Evolutionary conservation across 2,888 invertebrate genomes (phyloP), one percentile per base, ranked within the genome.

Genomic region (Rapana venosa): DNA sequence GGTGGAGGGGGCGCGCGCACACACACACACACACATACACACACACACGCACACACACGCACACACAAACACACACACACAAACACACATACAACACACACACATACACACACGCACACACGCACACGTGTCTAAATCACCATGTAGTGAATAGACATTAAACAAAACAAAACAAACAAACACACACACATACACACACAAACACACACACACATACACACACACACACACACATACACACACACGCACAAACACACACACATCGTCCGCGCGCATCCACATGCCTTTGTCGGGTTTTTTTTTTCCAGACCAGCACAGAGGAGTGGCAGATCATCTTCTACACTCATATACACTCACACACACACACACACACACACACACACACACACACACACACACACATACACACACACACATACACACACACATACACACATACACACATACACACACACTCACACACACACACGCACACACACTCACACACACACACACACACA

Each of bases 301-400:
- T 15, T 61, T 61, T 17, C 11, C 81, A 81, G 92, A 77, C 90
- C 13, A 87, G 93, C 87, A 90, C 93, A 20, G 97, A 97, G 32
- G 97, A 98, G 96, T 99, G 99, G 99, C 97, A 97, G 92, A 96
- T 97, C 66, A 98, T 99, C 17, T 98, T 98, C 96, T 98, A 98
- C 79, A 79, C 30, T 32, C 79, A 79, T 20, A 79, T 32, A 79
- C 32, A 32, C 79, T 17, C 22, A 32, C 79, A 32, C 0, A 32
- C 8, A 8, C 8, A 22, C 32, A 22, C 22, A 22, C 32, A 79
- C 35, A 79, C 32, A 32, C 32, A 32, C 79, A 5, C 79, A 79
- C 32, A 22, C 79, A 79, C 74, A 74, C 74, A 74, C 74, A 58
- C 15, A 58, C 58, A 58, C 58, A 58, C 11, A 15, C 13, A 77